phyloP scores from a whole-genome alignment of 2,113 vertebrate genomes.

The Blennius ocellaris region DNA sequence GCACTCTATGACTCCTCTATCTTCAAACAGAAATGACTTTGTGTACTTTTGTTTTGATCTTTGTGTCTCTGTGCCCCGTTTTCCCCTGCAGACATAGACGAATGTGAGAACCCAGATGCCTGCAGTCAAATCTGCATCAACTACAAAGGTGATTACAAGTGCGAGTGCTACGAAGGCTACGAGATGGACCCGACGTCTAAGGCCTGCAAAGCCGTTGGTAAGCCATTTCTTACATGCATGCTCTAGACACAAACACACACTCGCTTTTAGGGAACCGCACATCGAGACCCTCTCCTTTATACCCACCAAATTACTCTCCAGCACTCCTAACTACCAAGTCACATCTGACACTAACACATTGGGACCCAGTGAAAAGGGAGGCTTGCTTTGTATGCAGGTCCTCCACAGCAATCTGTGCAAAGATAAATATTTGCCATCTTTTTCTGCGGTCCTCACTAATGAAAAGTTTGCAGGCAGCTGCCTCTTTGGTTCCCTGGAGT shows the following conservation, averaged over 20 bases:
- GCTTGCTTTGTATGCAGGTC: constrained; percentile 68
- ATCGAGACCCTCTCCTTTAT: constrained; percentile 15
- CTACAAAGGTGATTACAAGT: constrained; percentile 98
- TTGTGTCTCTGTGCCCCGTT: not conserved
- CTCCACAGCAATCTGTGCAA: constrained; percentile 66
- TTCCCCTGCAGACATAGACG: constrained; percentile 91
- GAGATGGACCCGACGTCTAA: constrained; percentile 95
- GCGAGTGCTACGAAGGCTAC: constrained; percentile 96
- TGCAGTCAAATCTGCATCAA: constrained; percentile 99
- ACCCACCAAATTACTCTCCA: constrained; percentile 24
- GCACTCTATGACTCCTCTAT: not conserved
- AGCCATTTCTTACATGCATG: constrained; percentile 62
- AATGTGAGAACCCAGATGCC: constrained; percentile 95
- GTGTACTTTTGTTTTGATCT: not conserved
- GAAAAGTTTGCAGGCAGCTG: constrained; percentile 70
- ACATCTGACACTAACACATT: constrained; percentile 41
- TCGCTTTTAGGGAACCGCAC: constrained; percentile 12
- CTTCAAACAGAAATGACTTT: not conserved
- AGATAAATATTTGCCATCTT: constrained; percentile 81
- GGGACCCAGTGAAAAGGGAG: constrained; percentile 39
- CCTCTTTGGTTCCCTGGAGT: constrained; percentile 49
- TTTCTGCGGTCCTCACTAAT: constrained; percentile 66
- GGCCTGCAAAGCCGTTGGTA: constrained; percentile 98
- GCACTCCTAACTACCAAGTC: constrained; percentile 34
- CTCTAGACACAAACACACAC: constrained; percentile 23